Evolutionary conservation across 2,113 vertebrate genomes (phyloP).

Genomic region (Callopanchax toddi): DNA sequence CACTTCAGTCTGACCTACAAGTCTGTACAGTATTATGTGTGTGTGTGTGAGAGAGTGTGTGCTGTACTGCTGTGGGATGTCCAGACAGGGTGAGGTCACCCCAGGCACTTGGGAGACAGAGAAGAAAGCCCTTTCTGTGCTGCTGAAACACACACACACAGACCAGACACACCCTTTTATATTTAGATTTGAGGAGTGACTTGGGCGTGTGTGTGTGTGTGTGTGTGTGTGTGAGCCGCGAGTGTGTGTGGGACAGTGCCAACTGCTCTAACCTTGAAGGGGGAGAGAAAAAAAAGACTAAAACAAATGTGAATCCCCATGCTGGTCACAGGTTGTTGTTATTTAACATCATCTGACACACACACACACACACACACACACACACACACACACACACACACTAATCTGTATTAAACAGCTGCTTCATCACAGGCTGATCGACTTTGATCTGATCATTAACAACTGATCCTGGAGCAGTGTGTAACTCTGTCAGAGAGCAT

Average conservation of each 20-base stretch:
- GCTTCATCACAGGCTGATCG: slow-evolving; percentile 48
- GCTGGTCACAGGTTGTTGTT: slow-evolving; percentile 56
- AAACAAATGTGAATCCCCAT: slow-evolving; percentile 31
- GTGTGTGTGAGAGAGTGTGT: slow-evolving; percentile 41
- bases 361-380: slow-evolving; percentile 12
- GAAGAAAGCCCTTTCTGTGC: slow-evolving; percentile 70
- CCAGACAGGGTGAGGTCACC: slow-evolving; percentile 75
- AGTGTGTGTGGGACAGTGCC: slow-evolving; percentile 18
- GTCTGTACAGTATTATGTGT: slow-evolving; percentile 17
- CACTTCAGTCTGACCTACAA: slow-evolving; percentile 42
- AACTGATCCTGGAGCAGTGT: slow-evolving; percentile 12
- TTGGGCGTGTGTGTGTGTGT: slow-evolving; percentile 17
- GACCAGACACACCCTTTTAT: slow-evolving; percentile 63
- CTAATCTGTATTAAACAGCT: slow-evolving; percentile 35
- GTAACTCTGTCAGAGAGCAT: slow-evolving; percentile 24
- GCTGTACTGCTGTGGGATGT: slow-evolving; percentile 39
- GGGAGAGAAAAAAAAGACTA: background rate
- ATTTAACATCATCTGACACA: slow-evolving; percentile 48
- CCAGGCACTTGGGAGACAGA: slow-evolving; percentile 32
- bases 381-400: slow-evolving; percentile 25
- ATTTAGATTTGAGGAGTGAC: slow-evolving; percentile 50
- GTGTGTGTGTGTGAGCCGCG: slow-evolving; percentile 10
- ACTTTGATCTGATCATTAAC: slow-evolving; percentile 51
- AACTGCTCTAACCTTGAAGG: slow-evolving; percentile 11
- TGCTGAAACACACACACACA: slow-evolving; percentile 26